Evolutionary conservation across 2,888 invertebrate genomes (phyloP).

Genomic region (Stenotaenia linearis): DNA sequence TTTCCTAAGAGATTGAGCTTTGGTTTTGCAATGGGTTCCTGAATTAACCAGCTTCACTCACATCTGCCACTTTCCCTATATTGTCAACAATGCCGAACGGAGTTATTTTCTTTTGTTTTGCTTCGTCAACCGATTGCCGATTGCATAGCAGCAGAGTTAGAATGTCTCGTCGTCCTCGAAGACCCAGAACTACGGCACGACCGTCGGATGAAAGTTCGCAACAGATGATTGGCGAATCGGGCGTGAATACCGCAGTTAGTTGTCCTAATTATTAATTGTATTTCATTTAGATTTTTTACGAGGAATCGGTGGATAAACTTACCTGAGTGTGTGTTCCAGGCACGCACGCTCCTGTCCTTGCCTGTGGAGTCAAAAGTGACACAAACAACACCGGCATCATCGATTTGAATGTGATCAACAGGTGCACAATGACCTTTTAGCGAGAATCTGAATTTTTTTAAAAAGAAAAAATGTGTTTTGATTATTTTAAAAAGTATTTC

Average conservation of each 20-base stretch:
- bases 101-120: constrained; percentile 17
- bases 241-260: constrained; percentile 71
- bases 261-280: constrained; percentile 61
- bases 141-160: constrained; percentile 55
- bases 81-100: constrained; percentile 34
- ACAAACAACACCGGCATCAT: constrained; percentile 65
- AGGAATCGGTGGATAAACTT: too few species aligned
- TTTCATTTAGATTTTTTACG: too few species aligned
- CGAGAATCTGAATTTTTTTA: constrained; percentile 51
- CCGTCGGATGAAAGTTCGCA: constrained; percentile 73
- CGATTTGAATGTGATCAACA: constrained; percentile 65
- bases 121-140: constrained; percentile 28
- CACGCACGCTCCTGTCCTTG: constrained; percentile 66
- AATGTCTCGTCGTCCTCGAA: constrained; percentile 61
- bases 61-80: constrained; percentile 2
- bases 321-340: constrained; percentile 79
- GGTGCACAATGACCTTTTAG: constrained; percentile 73
- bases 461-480: not conserved
- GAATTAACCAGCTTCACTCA: constrained; percentile 22
- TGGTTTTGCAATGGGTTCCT: constrained; percentile 21
- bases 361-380: constrained; percentile 68
- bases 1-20: constrained; percentile 9
- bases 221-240: constrained; percentile 65
- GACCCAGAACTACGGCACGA: constrained; percentile 61
- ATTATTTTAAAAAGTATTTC: not conserved